These are phyloP conservation scores for Chrysodeixis includens DNA, from an alignment of 2,888 invertebrate species.

Conservation along the genomic window DNA sequence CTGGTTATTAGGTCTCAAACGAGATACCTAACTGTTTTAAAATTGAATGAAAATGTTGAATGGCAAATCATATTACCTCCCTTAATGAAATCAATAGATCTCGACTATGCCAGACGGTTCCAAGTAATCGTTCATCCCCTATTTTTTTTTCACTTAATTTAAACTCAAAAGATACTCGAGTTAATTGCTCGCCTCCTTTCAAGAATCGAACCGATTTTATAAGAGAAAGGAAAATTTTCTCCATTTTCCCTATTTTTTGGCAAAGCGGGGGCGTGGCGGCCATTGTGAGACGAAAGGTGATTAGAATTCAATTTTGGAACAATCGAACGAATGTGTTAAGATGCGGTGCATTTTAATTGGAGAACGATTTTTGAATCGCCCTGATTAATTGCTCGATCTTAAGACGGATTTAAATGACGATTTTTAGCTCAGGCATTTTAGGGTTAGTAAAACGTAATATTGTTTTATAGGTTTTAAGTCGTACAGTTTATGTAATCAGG, in stretches of 20 bases:
- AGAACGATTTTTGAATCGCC: slow-evolving; percentile 72
- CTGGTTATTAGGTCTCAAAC: background rate
- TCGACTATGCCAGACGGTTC: slow-evolving; percentile 59
- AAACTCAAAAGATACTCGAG: slow-evolving; percentile 89
- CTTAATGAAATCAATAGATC: slow-evolving; percentile 34
- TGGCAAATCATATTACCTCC: slow-evolving; percentile 24
- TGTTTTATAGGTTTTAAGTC: slow-evolving; percentile 3
- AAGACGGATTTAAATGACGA: slow-evolving; percentile 19
- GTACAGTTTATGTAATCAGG: background rate
- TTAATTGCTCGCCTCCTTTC: slow-evolving; percentile 86
- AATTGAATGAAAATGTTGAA: slow-evolving; percentile 7
- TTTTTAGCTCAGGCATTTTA: slow-evolving; percentile 16
- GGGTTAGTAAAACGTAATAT: slow-evolving; percentile 30
- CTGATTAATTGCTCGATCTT: slow-evolving; percentile 45
- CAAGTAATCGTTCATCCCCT: slow-evolving; percentile 60
- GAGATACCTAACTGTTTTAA: no score
- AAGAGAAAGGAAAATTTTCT: slow-evolving; percentile 80
- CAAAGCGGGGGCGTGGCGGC: slow-evolving; percentile 70
- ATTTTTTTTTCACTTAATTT: slow-evolving; percentile 87
- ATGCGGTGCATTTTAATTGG: slow-evolving; percentile 88
- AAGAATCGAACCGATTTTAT: slow-evolving; percentile 82
- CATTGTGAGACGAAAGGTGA: slow-evolving; percentile 85
- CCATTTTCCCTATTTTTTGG: slow-evolving; percentile 87
- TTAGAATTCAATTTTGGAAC: slow-evolving; percentile 89
- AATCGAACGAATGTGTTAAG: slow-evolving; percentile 83